Evolutionary conservation across 2,797 vertebrate species (phyloP), one percentile per base, ranked within the genome.

Genomic region (Pseudomugil gertrudae): DNA sequence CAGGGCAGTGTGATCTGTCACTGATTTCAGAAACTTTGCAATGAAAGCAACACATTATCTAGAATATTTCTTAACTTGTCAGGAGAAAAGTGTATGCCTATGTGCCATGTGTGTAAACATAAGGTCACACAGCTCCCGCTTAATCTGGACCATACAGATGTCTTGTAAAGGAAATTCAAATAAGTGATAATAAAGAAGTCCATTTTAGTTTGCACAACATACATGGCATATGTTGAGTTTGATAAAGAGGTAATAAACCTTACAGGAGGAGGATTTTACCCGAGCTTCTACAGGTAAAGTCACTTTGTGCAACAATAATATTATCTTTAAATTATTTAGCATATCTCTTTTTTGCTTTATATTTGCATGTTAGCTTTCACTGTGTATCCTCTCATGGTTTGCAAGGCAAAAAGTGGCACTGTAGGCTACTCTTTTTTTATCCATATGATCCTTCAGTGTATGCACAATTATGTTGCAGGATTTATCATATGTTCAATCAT

Each of bases 1-100:
- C 61, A 76, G 79, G 73, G 67, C 83, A 84, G 64, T 43, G 75
- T 71, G 82, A 82, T 87, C 87, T 89, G 88, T 91, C 90, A 91
- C 91, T 84, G 84, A 87, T 90, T 83, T 53, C 45, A 63, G 45
- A 81, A 65, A 85, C 78, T 78, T 83, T 50, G 80, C 66, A 47
- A 64, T 74, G 57, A 70, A 76, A 71, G 57, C 26, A 69, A 63
- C 64, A 40, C 52, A 10, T 61, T 52, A n/a, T 60, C 38, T 50
- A 51, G 54, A 23, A 0, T 27, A 56, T 36, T 52, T 40, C 60
- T 30, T 29, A 19, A 48, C 10, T 48, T 10, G 58, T 35, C 15
- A 23, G 60, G 67, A 51, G 63, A 75, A 15, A 64, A 29, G 35
- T 33, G 43, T 65, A 52, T n/a, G n/a, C n/a, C n/a, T n/a, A n/a